Base-by-base conservation (phyloP, 2,888 invertebrate genomes). In the Coelopa pilipes region DNA sequence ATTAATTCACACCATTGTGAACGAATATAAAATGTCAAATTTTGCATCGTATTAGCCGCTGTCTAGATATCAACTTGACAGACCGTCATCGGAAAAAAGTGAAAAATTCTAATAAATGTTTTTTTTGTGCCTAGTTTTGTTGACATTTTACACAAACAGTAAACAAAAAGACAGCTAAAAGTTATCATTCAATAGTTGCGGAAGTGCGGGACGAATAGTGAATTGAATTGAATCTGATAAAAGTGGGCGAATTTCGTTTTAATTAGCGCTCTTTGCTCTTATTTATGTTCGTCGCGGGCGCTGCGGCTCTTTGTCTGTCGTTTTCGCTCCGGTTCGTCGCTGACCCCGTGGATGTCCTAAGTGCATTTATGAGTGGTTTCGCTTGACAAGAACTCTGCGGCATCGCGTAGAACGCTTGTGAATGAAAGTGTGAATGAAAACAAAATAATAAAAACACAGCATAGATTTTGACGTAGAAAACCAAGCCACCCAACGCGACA, bases 391-490 rank as follows among this genome's bases (percentile, higher is more conserved):
- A 49, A 17, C n/a, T n/a, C n/a, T n/a, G n/a, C n/a, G n/a, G n/a
- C n/a, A n/a, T n/a, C n/a, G n/a, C n/a, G n/a, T n/a, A n/a, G 50
- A 21, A 24, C 21, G 66, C 66, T 19, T 47, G 46, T 49, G 66
- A 66, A 50, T 66, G 50, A 66, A 66, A 66, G 66, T 66, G 55
- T 19, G n/a, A 70, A 75, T 72, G 71, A 74, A 75, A 75, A 74
- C 76, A 74, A 74, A 77, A 53, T 46, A 47, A 46, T 50, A 72
- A 70, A 75, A 73, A 59, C 49, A 69, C 60, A 21, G 34, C 34
- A 34, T 7, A 34, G 34, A 2, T 34, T 34, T 34, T 34, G 34
- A 34, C 34, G 34, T 7, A n/a, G 34, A 34, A 34, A 34, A 2
- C 34, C 34, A 7, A 34, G 7, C 34, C 34, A 34, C 34, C 34